Conservation (phyloP, 1,140 invertebrate genomes). For the Aporrectodea caliginosa region DNA sequence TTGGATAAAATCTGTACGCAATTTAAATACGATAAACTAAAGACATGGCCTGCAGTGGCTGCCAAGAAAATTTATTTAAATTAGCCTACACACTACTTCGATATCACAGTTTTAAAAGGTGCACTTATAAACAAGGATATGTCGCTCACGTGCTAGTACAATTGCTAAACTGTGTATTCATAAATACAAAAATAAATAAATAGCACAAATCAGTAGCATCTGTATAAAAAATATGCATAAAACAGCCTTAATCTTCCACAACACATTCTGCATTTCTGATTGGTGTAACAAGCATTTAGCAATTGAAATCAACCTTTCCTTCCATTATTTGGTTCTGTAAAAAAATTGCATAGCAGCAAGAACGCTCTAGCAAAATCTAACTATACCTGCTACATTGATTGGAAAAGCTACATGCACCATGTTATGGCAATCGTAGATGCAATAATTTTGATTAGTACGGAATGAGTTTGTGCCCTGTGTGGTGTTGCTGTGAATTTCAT, state of each 20-base stretch:
- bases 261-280: background rate
- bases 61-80: background rate
- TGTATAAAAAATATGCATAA: background rate
- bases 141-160: background rate
- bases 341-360: background rate
- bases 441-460: background rate
- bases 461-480: background rate
- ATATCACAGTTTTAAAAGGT: too few relatives aligned
- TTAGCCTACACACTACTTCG: background rate
- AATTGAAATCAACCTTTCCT: background rate
- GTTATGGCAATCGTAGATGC: background rate
- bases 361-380: background rate
- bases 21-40: too few relatives aligned
- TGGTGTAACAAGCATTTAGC: background rate
- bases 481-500: background rate
- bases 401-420: background rate
- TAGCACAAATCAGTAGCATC: background rate
- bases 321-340: too few relatives aligned
- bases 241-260: background rate
- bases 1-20: too few relatives aligned
- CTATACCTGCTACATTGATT: background rate
- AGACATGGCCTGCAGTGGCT: background rate
- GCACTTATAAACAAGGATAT: background rate
- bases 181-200: background rate
- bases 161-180: background rate